phyloP scores from a whole-genome alignment of 2,888 invertebrate genomes.

The Gari tellinella region DNA sequence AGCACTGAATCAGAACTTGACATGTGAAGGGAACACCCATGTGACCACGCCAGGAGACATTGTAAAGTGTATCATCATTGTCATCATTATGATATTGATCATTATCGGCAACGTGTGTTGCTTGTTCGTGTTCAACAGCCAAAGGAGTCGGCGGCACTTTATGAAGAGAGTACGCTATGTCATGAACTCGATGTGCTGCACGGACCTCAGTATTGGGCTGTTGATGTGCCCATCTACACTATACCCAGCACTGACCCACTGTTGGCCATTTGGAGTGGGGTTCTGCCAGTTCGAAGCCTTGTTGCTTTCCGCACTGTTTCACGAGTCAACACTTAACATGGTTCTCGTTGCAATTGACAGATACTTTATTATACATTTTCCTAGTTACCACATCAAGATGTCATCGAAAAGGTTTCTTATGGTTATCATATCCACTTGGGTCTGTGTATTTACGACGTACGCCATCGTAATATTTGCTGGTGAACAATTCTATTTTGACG shows the following conservation, averaged over 20 bases:
- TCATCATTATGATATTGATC: conserved; percentile 40
- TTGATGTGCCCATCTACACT: conserved; percentile 55
- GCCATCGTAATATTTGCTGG: conserved; percentile 58
- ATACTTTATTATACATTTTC: conserved; percentile 54
- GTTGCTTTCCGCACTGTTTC: conserved; percentile 57
- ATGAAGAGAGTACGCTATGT: conserved; percentile 51
- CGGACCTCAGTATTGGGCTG: conserved; percentile 58
- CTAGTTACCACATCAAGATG: conserved; percentile 50
- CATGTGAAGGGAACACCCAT: conserved; percentile 38
- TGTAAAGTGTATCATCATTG: conserved; percentile 49
- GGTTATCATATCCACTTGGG: conserved; percentile 57
- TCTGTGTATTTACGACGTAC: conserved; percentile 57
- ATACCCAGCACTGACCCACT: conserved; percentile 56
- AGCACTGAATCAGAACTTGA: conserved; percentile 40
- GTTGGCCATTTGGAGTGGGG: conserved; percentile 60
- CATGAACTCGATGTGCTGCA: conserved; percentile 61
- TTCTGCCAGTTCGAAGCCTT: conserved; percentile 61
- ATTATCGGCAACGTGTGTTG: conserved; percentile 54
- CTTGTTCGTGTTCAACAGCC: conserved; percentile 54
- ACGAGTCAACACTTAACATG: conserved; percentile 60
- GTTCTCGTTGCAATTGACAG: conserved; percentile 60
- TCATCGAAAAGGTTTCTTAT: conserved; percentile 50
- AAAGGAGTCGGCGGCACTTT: conserved; percentile 41
- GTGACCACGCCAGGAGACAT: conserved; percentile 43
- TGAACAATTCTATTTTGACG: conserved; percentile 64